Evolutionary conservation across 2,888 invertebrate species (phyloP), one percentile per base, ranked within the genome.

Genomic region (Melipona bicolor): DNA sequence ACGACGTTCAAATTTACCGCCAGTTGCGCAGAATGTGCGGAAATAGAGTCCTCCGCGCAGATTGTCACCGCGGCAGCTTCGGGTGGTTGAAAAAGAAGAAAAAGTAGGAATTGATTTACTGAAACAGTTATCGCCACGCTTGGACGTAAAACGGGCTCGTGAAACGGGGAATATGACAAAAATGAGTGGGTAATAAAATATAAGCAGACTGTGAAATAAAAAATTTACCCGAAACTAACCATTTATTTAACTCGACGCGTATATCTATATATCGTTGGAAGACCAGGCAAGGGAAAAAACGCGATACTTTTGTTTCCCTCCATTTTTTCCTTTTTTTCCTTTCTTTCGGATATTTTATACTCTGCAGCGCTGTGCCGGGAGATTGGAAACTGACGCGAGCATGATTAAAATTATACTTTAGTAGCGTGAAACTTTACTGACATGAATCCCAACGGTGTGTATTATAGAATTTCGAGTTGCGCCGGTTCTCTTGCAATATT

Each of bases 41-140:
- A 32, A 36, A 43, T 43, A n/a, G 21, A 15, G 19, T 62, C 62
- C 19, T 21, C 43, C 21, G 24, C 19, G 17, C 43, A 50, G 54
- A 70, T 64, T 43, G 77, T 27, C 62, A 54, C 24, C 36, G 43
- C 54, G 64, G 27, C 64, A 77, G 77, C 43, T 64, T 62, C 21
- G 54, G 50, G n/a, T 64, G 70, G 36, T 52, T 43, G 2, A 9
- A 43, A 1, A 43, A 43, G 9, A 11, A 11, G 36, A 9, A 61
- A 61, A n/a, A 54, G 54, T n/a, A 54, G 36, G 52, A 71, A 77
- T 71, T 77, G 77, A 77, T 77, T 71, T 71, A 71, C 54, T 50
- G 70, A 5, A n/a, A 24, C 70, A 43, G 27, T 62, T 62, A 70
- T 77, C 70, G 49, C 62, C 36, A 56, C 54, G 52, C 24, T 19